These are phyloP conservation scores for Ectemnius lituratus DNA, from an alignment of 2,888 invertebrate genomes.

Conservation along the genomic window DNA sequence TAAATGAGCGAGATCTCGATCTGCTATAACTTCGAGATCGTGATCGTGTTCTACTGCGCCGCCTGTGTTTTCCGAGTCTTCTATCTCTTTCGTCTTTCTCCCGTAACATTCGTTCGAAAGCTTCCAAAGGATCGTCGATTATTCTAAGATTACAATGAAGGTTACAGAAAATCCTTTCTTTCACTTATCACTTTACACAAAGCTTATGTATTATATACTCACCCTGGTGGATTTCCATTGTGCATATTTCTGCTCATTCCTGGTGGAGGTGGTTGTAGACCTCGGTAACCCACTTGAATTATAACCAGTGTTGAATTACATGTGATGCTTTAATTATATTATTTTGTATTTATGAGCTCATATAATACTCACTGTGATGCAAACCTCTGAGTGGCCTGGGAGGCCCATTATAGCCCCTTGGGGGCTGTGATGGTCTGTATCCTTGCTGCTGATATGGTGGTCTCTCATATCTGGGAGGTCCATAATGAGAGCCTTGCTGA, in stretches of 20 bases:
- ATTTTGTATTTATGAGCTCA: too few species aligned
- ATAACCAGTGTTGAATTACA: too few species aligned
- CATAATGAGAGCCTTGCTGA: constrained; percentile 68
- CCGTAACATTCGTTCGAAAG: constrained; percentile 90
- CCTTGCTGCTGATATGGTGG: constrained; percentile 73
- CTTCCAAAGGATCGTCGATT: constrained; percentile 91
- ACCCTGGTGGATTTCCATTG: constrained; percentile 80
- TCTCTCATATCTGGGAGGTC: constrained; percentile 70
- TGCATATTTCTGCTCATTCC: constrained; percentile 79
- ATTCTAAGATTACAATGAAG: constrained; percentile 78
- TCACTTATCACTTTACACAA: neutral
- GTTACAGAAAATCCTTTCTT: neutral
- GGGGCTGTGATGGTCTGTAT: constrained; percentile 71
- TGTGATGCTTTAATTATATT: neutral
- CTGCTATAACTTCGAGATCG: constrained; percentile 79
- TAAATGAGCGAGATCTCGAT: constrained; percentile 76
- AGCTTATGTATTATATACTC: constrained; percentile 29
- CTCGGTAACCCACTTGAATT: constrained; percentile 74
- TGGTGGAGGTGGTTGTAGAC: constrained; percentile 81
- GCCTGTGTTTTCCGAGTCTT: constrained; percentile 82
- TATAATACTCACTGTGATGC: constrained; percentile 69
- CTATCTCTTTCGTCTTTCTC: constrained; percentile 89
- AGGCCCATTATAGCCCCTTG: constrained; percentile 75
- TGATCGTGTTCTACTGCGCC: constrained; percentile 78
- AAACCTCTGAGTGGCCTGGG: constrained; percentile 75